These are phyloP conservation scores for Phymastichus coffea DNA, from an alignment of 1,140 invertebrate genomes.

Conservation along the genomic window DNA sequence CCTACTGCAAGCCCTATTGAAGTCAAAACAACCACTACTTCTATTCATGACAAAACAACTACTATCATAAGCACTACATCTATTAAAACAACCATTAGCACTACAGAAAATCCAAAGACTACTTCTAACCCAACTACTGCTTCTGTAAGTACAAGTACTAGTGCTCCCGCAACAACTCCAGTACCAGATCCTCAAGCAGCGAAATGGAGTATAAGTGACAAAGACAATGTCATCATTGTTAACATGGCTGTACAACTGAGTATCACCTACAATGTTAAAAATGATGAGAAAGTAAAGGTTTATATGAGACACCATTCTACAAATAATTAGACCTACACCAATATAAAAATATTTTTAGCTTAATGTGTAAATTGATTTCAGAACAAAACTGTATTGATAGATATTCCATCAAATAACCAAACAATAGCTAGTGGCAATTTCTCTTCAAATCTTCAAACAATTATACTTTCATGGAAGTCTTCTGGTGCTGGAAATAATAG, in stretches of 20 bases:
- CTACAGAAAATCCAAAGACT: conserved; percentile 31
- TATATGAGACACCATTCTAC: no score
- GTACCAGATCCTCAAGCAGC: conserved; percentile 53
- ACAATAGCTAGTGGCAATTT: conserved; percentile 51
- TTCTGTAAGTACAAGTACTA: conserved; percentile 34
- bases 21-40: conserved; percentile 33
- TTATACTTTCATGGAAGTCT: conserved; percentile 54
- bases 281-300: no score
- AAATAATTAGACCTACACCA: background rate
- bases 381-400: background rate
- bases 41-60: no score
- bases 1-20: conserved; percentile 32
- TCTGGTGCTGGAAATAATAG: conserved; percentile 30
- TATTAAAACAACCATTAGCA: conserved; percentile 27
- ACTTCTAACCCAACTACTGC: conserved; percentile 9
- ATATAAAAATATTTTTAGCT: no score
- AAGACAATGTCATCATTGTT: conserved; percentile 59
- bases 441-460: conserved; percentile 47
- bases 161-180: conserved; percentile 33
- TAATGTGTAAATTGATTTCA: conserved; percentile 8
- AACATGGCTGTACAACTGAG: conserved; percentile 65
- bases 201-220: conserved; percentile 56
- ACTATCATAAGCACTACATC: conserved; percentile 33
- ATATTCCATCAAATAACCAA: conserved; percentile 30
- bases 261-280: conserved; percentile 60